Percentiles rank a stretch among this genome's conserved stretches.
phyloP scores from a whole-genome alignment of 2,797 vertebrate species.

The Lutjanus campechanus region DNA sequence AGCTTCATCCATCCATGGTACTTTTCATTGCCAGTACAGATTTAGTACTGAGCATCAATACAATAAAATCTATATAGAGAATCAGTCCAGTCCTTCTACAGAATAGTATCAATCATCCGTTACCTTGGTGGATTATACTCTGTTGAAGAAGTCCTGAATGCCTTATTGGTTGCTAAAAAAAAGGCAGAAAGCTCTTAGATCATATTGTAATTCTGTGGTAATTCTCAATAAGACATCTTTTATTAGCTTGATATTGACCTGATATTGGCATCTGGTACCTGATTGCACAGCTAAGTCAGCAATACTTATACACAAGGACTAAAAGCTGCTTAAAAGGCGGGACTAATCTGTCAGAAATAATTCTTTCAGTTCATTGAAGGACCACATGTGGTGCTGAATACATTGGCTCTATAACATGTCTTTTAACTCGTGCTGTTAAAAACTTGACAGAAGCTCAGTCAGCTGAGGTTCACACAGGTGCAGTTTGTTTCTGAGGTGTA shows the following conservation, averaged over 20 bases:
- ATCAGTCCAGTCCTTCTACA: background rate
- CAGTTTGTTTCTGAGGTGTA: slow-evolving; percentile 16
- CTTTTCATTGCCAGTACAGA: slow-evolving; percentile 14
- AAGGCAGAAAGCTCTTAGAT: slow-evolving; percentile 5
- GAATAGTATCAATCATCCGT: background rate
- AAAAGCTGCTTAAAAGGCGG: slow-evolving; percentile 56
- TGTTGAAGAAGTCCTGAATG: slow-evolving; percentile 1
- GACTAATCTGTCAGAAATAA: slow-evolving; percentile 55
- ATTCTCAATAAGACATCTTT: slow-evolving; percentile 20
- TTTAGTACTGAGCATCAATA: slow-evolving; percentile 9
- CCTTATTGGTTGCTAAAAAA: slow-evolving; percentile 16
- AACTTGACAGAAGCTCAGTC: slow-evolving; percentile 29
- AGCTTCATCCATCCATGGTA: slow-evolving; percentile 9
- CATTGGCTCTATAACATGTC: slow-evolving; percentile 27
- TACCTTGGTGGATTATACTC: slow-evolving; percentile 8
- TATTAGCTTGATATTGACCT: slow-evolving; percentile 34
- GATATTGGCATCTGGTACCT: slow-evolving; percentile 24
- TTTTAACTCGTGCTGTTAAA: slow-evolving; percentile 47
- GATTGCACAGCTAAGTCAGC: slow-evolving; percentile 41
- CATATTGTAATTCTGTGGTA: slow-evolving; percentile 8
- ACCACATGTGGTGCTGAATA: slow-evolving; percentile 44
- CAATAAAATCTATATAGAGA: slow-evolving; percentile 9
- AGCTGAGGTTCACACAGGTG: slow-evolving; percentile 39
- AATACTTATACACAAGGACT: slow-evolving; percentile 29
- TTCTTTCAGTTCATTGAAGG: slow-evolving; percentile 49